These are phyloP conservation scores for Ailurus styani DNA, from an alignment of 2,113 vertebrate species.

Conservation along the genomic window DNA sequence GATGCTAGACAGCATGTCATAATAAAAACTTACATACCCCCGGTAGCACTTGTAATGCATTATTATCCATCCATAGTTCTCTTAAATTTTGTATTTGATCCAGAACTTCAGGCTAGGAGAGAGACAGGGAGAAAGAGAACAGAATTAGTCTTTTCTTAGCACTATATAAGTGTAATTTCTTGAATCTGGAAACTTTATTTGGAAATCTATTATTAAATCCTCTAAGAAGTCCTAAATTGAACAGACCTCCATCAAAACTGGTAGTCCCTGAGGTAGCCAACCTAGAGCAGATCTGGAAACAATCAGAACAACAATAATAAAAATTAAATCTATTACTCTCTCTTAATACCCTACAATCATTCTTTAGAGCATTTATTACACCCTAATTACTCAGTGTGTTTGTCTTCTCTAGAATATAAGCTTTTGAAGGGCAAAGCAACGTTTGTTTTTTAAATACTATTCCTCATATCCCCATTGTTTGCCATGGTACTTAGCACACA, in stretches of 20 bases:
- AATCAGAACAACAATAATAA: slow-evolving; percentile 8
- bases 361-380: neutral
- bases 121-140: neutral
- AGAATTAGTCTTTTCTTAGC: slow-evolving; percentile 20
- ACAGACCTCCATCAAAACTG: neutral
- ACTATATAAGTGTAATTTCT: neutral
- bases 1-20: neutral
- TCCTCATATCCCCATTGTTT: neutral
- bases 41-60: slow-evolving; percentile 94
- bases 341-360: neutral
- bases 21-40: slow-evolving; percentile 89
- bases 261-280: neutral
- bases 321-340: neutral
- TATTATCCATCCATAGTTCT: slow-evolving; percentile 98
- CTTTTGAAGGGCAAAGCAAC: neutral
- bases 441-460: neutral
- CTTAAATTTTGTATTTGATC: slow-evolving; percentile 97
- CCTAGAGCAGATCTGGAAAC: neutral
- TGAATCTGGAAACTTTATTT: neutral
- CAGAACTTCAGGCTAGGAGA: slow-evolving; percentile 93
- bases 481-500: neutral
- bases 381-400: neutral
- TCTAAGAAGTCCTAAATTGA: neutral
- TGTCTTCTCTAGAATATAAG: neutral
- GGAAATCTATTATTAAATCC: neutral